Conservation (phyloP, 2,797 vertebrate species). For the Phoebastria nigripes region DNA sequence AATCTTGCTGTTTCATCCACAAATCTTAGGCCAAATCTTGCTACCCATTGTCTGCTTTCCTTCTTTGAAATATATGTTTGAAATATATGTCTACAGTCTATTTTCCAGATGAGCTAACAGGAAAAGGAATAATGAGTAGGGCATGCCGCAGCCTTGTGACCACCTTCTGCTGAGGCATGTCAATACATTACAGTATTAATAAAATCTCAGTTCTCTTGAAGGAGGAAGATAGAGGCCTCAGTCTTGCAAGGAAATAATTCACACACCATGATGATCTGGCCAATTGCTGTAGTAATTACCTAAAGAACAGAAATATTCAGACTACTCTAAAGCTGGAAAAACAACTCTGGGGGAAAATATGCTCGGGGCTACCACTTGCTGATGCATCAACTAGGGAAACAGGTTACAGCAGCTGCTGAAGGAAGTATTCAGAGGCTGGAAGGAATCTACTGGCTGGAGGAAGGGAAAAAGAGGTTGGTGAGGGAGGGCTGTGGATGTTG, state of each 20-base stretch:
- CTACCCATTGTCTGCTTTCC: not conserved
- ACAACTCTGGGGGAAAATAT: not conserved
- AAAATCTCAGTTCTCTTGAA: not conserved
- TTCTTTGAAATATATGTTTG: not conserved
- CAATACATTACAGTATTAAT: not conserved
- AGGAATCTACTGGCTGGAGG: not conserved
- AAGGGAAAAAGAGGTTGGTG: not conserved
- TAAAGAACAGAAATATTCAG: not conserved
- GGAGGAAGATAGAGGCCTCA: not conserved
- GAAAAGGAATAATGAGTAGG: not conserved
- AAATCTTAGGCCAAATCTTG: not conserved
- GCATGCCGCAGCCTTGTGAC: not conserved
- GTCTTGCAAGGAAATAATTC: not conserved
- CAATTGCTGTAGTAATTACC: not conserved
- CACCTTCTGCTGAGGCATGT: not conserved
- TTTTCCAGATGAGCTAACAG: not conserved
- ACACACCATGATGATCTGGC: rapidly evolving
- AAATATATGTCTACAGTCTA: not conserved
- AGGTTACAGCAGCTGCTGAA: not conserved
- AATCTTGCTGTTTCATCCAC: not conserved
- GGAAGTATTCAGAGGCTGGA: not conserved
- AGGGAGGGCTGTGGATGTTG: not conserved
- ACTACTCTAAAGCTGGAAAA: not conserved
- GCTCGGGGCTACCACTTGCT: not conserved
- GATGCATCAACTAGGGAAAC: not conserved